Percentiles rank a stretch among this genome's conserved stretches.
These are phyloP conservation scores for Orthonevra nobilis DNA, from an alignment of 2,888 invertebrate genomes.

Conservation along the genomic window DNA sequence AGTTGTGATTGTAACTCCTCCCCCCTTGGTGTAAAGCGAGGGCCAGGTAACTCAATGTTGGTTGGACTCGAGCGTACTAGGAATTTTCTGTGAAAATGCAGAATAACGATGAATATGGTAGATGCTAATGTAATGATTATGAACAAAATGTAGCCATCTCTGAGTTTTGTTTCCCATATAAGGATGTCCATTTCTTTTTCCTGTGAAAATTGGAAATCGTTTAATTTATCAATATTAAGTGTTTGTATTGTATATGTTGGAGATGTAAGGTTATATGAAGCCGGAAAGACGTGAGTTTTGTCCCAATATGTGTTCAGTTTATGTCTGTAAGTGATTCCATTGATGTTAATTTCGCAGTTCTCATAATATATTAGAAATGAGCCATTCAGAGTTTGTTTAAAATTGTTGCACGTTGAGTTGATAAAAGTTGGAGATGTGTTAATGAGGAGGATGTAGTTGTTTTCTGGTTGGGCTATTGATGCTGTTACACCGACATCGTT, in stretches of 20 bases:
- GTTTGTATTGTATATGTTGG: not conserved
- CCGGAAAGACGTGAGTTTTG: not conserved
- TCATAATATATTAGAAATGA: conserved; percentile 10
- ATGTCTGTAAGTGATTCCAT: conserved; percentile 7
- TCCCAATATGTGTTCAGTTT: not conserved
- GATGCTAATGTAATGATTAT: too few relatives aligned
- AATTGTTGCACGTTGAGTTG: conserved; percentile 10
- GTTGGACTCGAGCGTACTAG: not conserved
- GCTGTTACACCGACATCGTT: not conserved
- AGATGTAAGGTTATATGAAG: not conserved
- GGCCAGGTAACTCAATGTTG: not conserved
- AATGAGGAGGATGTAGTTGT: conserved; percentile 14
- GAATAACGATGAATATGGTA: too few relatives aligned
- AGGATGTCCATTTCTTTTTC: not conserved
- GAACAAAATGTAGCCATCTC: too few relatives aligned
- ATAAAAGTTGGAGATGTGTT: not conserved
- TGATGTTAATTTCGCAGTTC: conserved; percentile 17
- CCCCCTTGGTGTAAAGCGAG: conserved; percentile 5
- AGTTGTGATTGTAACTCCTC: conserved; percentile 5
- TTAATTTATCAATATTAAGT: not conserved
- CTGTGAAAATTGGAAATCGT: conserved; percentile 17
- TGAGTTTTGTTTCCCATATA: too few relatives aligned
- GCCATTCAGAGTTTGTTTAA: not conserved
- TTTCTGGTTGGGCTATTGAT: conserved; percentile 22
- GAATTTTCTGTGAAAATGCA: too few relatives aligned